Evolutionary conservation across 2,888 invertebrate species (phyloP).

Genomic region (Ectropis crepuscularia): DNA sequence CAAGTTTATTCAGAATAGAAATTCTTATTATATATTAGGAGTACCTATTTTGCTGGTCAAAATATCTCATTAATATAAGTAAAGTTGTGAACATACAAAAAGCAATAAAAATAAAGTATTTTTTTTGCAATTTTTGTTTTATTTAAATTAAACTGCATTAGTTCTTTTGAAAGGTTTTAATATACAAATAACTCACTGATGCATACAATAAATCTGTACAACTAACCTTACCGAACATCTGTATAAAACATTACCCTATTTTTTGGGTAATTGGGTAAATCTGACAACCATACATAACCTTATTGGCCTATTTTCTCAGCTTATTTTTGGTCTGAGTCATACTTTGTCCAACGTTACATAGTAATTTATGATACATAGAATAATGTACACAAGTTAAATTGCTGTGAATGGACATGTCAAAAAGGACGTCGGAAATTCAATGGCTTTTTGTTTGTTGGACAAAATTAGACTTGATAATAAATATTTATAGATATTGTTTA

Average conservation of each 20-base stretch:
- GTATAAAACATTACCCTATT: slow-evolving; percentile 26
- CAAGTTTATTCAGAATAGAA: neutral
- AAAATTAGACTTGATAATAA: no score
- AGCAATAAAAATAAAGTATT: slow-evolving; percentile 26
- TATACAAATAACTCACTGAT: slow-evolving; percentile 55
- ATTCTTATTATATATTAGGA: neutral
- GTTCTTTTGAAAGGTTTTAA: slow-evolving; percentile 49
- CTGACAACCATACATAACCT: neutral
- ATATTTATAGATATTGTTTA: no score
- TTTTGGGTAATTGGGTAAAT: neutral
- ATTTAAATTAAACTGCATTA: slow-evolving; percentile 6
- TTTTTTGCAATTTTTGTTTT: slow-evolving; percentile 9
- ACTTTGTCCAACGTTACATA: no score
- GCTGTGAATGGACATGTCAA: no score
- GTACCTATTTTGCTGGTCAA: slow-evolving; percentile 31
- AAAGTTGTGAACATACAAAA: slow-evolving; percentile 18
- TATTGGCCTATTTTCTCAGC: no score
- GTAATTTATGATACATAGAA: no score
- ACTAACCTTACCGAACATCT: slow-evolving; percentile 26
- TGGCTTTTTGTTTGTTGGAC: no score
- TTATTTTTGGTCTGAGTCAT: no score
- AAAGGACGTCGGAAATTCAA: no score
- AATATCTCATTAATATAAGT: slow-evolving; percentile 23
- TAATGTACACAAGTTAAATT: no score
- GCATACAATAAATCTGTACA: slow-evolving; percentile 35